Percentiles rank a stretch among this genome's conserved stretches.
Conservation (phyloP, 2,113 vertebrate species). For the Zosterops japonicus region DNA sequence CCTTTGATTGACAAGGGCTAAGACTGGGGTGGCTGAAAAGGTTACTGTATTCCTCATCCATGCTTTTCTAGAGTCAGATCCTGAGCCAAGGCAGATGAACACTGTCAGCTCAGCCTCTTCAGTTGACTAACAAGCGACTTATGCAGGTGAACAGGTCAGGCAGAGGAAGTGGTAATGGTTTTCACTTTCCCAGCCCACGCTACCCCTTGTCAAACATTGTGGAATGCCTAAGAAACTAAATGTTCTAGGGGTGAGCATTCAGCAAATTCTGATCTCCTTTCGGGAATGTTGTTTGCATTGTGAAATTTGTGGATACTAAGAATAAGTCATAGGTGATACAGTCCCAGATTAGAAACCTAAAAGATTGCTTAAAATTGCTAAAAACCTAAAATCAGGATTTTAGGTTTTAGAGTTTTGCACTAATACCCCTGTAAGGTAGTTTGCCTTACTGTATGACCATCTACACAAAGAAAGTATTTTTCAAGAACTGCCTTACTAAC, state of each 20-base stretch:
- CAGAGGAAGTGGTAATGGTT: neutral
- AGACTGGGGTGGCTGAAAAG: neutral
- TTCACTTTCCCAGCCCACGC: neutral
- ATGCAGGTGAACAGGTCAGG: neutral
- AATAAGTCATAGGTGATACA: neutral
- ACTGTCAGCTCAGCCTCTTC: neutral
- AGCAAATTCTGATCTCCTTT: neutral
- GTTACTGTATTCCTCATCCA: neutral
- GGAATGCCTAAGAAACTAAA: neutral
- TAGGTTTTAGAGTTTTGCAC: neutral
- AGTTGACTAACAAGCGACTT: neutral
- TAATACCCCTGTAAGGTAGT: rapidly evolving
- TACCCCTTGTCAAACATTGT: neutral
- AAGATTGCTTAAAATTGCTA: neutral
- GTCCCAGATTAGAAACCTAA: neutral
- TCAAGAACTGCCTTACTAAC: neutral
- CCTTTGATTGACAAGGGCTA: slow-evolving; percentile 56
- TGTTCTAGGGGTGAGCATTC: neutral
- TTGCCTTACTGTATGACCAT: neutral
- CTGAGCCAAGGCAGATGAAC: neutral
- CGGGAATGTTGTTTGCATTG: neutral
- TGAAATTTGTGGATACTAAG: neutral
- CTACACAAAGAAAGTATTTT: neutral
- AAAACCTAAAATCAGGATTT: neutral
- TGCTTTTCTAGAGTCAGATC: slow-evolving; percentile 17